Conservation (phyloP, 1,140 invertebrate species). For the Platyscapa corneri region DNA sequence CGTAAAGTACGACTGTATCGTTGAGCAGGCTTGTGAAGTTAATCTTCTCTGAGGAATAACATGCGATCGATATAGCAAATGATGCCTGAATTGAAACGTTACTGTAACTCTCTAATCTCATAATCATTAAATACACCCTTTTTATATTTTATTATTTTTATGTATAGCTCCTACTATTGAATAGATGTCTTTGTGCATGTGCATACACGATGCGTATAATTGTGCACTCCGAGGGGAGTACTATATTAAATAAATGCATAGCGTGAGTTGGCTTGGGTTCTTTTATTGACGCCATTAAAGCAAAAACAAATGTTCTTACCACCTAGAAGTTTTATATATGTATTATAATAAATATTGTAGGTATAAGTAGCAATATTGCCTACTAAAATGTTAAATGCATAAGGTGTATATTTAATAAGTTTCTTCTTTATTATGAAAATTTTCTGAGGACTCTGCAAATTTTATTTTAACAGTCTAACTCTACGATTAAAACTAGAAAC, state of each 20-base stretch:
- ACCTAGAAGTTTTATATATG: not conserved
- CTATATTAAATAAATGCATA: not conserved
- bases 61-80: not conserved
- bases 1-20: not conserved
- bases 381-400: not conserved
- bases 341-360: not conserved
- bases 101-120: not conserved
- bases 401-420: conserved; percentile 25
- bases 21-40: too few species aligned
- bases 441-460: not conserved
- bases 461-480: too few species aligned
- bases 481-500: too few species aligned
- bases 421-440: not conserved
- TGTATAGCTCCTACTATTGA: not conserved
- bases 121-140: conserved; percentile 3
- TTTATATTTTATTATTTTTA: conserved; percentile 11
- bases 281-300: not conserved
- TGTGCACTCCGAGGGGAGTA: not conserved
- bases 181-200: conserved; percentile 6
- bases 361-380: not conserved
- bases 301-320: not conserved
- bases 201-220: not conserved
- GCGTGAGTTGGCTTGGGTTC: not conserved
- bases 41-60: not conserved
- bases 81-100: not conserved